These are phyloP conservation scores for Aldrovandia affinis DNA, from an alignment of 2,797 vertebrate species.

Conservation along the genomic window DNA sequence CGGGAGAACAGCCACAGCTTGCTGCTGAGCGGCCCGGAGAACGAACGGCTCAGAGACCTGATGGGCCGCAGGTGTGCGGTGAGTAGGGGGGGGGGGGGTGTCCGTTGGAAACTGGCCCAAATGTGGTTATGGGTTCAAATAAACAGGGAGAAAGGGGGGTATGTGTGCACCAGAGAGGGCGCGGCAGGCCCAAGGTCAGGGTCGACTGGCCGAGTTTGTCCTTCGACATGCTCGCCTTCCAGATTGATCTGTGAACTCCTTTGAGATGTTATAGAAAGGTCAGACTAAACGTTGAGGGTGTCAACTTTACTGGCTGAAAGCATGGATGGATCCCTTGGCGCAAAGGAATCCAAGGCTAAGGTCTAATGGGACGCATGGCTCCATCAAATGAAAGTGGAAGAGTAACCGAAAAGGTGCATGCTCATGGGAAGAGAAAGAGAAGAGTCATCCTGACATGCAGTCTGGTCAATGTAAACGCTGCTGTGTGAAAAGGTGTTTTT, in stretches of 20 bases:
- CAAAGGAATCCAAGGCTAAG: background rate
- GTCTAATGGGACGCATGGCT: background rate
- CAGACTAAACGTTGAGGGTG: background rate
- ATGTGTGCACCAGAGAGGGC: too few relatives aligned
- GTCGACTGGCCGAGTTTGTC: background rate
- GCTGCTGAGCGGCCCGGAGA: constrained; percentile 74
- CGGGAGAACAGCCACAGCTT: constrained; percentile 68
- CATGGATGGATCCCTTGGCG: background rate
- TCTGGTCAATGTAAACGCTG: background rate
- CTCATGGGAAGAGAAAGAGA: background rate
- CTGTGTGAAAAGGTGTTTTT: background rate
- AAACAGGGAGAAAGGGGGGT: background rate
- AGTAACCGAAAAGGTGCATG: background rate
- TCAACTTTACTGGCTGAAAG: background rate
- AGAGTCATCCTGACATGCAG: background rate
- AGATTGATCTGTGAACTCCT: too few relatives aligned
- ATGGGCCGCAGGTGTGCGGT: constrained; percentile 78
- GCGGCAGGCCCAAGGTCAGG: background rate
- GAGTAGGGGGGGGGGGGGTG: constrained; percentile 43
- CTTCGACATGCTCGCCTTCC: too few relatives aligned
- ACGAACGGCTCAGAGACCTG: constrained; percentile 70
- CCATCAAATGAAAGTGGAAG: background rate
- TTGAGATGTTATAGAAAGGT: too few relatives aligned
- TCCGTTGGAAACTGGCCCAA: background rate
- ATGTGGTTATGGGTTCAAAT: background rate